These are phyloP conservation scores for Apteryx owenii DNA, from an alignment of 2,113 vertebrate genomes.

Conservation along the genomic window DNA sequence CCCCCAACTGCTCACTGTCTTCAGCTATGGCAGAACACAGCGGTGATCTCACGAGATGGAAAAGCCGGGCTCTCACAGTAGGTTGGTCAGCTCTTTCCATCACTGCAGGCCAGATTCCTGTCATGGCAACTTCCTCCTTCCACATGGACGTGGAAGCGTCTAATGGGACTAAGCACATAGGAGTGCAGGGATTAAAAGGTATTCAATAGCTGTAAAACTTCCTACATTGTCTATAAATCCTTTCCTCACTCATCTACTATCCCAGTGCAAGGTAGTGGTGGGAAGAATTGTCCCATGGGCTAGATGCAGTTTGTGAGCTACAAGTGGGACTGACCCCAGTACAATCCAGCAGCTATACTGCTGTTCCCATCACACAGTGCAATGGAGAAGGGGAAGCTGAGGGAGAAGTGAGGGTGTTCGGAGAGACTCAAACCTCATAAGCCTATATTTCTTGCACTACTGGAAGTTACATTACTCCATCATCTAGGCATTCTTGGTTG, in stretches of 20 bases:
- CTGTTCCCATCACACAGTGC: not conserved
- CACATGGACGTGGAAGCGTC: not conserved
- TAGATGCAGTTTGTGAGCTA: not conserved
- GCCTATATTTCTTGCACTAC: not conserved
- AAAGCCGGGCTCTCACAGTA: not conserved
- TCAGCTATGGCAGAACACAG: not conserved
- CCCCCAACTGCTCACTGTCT: not conserved
- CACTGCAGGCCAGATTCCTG: not conserved
- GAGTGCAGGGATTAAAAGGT: not conserved
- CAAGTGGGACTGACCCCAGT: not conserved
- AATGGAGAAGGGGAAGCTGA: not conserved
- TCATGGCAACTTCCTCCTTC: not conserved
- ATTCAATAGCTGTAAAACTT: not conserved
- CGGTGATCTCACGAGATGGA: not conserved
- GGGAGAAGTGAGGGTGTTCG: not conserved
- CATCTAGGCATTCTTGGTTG: not conserved
- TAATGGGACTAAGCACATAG: not conserved
- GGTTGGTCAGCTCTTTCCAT: accelerated
- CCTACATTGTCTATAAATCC: not conserved
- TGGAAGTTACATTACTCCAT: not conserved
- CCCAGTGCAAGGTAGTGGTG: not conserved
- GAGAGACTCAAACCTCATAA: not conserved
- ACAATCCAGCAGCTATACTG: not conserved
- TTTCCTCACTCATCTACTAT: not conserved
- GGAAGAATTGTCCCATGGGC: not conserved